Base-by-base conservation (phyloP, 2,888 invertebrate species). In the Dendrolimus pini region DNA sequence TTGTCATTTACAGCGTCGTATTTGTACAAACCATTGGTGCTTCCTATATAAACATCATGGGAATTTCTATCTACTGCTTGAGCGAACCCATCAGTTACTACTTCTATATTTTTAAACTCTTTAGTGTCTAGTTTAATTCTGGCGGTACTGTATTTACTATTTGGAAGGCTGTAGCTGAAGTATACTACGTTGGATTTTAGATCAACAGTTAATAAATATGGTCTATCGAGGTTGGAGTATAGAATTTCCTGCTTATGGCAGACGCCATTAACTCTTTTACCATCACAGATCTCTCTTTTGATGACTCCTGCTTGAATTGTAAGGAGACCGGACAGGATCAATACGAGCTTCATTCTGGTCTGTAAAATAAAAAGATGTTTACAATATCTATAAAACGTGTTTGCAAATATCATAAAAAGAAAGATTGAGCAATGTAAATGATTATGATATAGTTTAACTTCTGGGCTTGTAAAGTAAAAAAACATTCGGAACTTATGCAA, bases 11-110 rank as follows among this genome's bases (percentile, higher is more conserved):
- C 71, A 1, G 70, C 68, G 54, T 83, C 71, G 55, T 84, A 86
- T 69, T 82, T 85, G 60, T 82, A 88, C 18, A 87, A 73, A 0
- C 88, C 87, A 42, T 83, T 71, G 13, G 75, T 77, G 0, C 80
- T 80, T 18, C 87, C 87, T 18, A 88, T 80, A 41, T 83, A 88
- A 1, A 82, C 71, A 1, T 75, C 74, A 10, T 83, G 76, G 7
- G 70, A 77, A 30, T 68, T 66, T 42, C 75, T 74, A 59, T 88
- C 81, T 0, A 87, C 78, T 1, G 85, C 66, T 69, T 83, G 85
- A 1, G 83, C 78, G 47, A 86, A 86, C 0, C 85, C 87, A 42
- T 85, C 82, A 0, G 61, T 64, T 1, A 84, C 64, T 1, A 73
- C 78, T 47, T 73, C 66, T 9, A 87, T 74, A 9, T 76, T 72